Evolutionary conservation across 2,888 invertebrate genomes (phyloP).

Genomic region (Athalia circularis): DNA sequence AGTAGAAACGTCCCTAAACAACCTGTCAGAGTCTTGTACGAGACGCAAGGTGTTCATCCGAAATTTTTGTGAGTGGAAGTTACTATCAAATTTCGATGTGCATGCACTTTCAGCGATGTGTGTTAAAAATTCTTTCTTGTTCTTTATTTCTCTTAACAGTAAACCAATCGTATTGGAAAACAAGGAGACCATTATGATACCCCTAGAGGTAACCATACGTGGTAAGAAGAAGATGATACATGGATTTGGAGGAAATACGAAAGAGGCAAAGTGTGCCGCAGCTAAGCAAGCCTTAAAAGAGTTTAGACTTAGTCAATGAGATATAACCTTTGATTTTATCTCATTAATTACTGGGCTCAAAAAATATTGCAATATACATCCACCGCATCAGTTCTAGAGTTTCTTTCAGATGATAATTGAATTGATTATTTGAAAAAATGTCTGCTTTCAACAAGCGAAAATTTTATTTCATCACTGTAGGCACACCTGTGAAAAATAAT

Average conservation of each 20-base stretch:
- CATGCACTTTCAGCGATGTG: slow-evolving; percentile 5
- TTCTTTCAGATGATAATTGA: too few relatives aligned
- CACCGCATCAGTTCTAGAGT: too few relatives aligned
- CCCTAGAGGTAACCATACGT: slow-evolving; percentile 79
- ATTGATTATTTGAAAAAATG: too few relatives aligned
- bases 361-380: too few relatives aligned
- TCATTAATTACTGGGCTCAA: neutral
- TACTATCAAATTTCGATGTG: neutral
- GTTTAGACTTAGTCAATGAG: slow-evolving; percentile 54
- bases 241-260: slow-evolving; percentile 84
- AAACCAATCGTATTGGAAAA: slow-evolving; percentile 57
- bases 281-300: slow-evolving; percentile 83
- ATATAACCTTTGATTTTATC: neutral
- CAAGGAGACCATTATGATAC: slow-evolving; percentile 76
- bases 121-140: slow-evolving; percentile 18
- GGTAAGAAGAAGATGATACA: slow-evolving; percentile 78
- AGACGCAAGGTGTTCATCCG: slow-evolving; percentile 87
- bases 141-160: slow-evolving; percentile 49
- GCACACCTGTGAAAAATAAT: too few relatives aligned
- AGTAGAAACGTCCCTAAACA: slow-evolving; percentile 90
- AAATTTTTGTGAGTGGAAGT: slow-evolving; percentile 80
- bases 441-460: too few relatives aligned
- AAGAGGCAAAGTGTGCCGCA: slow-evolving; percentile 85
- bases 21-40: slow-evolving; percentile 90
- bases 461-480: too few relatives aligned